Base-by-base conservation (phyloP, 2,113 vertebrate genomes). In the Silurus asotus region DNA sequence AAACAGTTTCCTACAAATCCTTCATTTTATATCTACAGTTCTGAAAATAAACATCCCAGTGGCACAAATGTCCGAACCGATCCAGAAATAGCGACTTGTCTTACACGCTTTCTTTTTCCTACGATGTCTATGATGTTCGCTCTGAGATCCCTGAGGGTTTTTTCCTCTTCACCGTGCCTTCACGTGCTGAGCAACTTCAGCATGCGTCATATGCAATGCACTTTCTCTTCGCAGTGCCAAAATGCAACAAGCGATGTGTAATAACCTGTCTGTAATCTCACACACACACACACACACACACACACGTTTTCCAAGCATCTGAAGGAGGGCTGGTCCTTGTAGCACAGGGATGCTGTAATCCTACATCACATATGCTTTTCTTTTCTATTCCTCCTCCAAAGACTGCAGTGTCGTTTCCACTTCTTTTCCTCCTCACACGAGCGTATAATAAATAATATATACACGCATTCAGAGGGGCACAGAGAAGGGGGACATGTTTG, bases 291-390 rank as follows among this genome's bases (percentile, higher is more conserved):
- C 62, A 55, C 64, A 72, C 53, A 56, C 49, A 25, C 82, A 48
- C 25, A 51, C 6, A 69, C 4, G 10, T 19, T 28, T 90, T 48
- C 86, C 70, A n/a, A 81, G 84, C 45, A 76, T n/a, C 75, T 56
- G 49, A 49, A 72, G 83, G 80, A 87, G 88, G 80, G 90, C 88
- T 84, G 90, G 89, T 83, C 88, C 86, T 91, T 82, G 74, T 25
- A 28, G 64, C 82, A 81, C 67, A 20, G 25, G 49, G 72, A 53
- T n/a, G 37, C 37, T 62, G n/a, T 58, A 56, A 70, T 83, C 67
- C 67, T 3, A 20, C 25, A 61, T 61, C 25, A 86, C 51, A 49
- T 56, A 69, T n/a, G 55, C 19, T 48, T 82, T 6, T 13, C 75
- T 25, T 20, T 53, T 20, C 11, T 62, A 15, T 28, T 7, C 0